phyloP scores from a whole-genome alignment of 2,797 vertebrate species.

The Sphenopsis melanotis region DNA sequence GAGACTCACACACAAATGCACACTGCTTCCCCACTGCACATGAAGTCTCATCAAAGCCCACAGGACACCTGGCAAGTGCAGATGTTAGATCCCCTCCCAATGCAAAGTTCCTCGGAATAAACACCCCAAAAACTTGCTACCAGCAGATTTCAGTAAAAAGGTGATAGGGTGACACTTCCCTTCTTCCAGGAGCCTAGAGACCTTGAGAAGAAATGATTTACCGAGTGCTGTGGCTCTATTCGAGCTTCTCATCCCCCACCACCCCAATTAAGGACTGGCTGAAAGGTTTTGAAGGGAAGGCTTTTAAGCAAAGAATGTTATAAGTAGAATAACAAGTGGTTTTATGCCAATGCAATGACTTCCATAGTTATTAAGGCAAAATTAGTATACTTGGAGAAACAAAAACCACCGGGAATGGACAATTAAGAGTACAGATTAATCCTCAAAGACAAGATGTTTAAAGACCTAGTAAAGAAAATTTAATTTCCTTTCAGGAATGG shows the following conservation, averaged over 20 bases:
- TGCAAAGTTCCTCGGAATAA: background rate
- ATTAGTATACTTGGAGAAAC: background rate
- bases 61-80: background rate
- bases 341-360: background rate
- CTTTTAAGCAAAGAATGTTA: background rate
- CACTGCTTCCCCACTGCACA: background rate
- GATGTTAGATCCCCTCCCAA: background rate
- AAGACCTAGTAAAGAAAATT: background rate
- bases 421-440: conserved; percentile 35
- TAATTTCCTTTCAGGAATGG: background rate
- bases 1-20: background rate
- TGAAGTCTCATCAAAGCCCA: background rate
- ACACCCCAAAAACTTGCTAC: background rate
- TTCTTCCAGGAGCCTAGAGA: background rate
- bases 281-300: background rate
- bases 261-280: background rate
- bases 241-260: background rate
- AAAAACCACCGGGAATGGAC: background rate
- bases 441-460: conserved; percentile 36
- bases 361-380: background rate
- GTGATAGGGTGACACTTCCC: background rate
- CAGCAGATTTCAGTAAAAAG: background rate
- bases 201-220: background rate
- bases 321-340: background rate
- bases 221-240: background rate